Percentiles rank a stretch among this genome's conserved stretches.
These are phyloP conservation scores for Phasia obesa DNA, from an alignment of 2,888 invertebrate species.

Conservation along the genomic window DNA sequence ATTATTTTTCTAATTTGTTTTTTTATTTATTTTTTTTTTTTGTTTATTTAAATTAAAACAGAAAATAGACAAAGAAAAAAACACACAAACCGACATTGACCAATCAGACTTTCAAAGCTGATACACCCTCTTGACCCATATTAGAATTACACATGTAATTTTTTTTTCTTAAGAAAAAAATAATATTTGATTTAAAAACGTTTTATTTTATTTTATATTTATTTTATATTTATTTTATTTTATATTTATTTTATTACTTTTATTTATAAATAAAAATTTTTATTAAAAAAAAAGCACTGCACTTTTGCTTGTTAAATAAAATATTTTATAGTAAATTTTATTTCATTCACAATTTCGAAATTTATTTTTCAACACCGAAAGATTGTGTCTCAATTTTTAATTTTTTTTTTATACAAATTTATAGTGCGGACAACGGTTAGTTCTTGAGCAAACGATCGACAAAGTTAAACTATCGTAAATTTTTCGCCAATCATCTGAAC, in stretches of 20 bases:
- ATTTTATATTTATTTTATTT: too few species aligned
- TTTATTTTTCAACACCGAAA: constrained; percentile 14
- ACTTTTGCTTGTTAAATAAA: constrained; percentile 15
- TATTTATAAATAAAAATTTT: constrained; percentile 14
- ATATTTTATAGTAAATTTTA: not conserved
- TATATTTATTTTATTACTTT: too few species aligned
- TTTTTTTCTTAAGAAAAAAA: not conserved
- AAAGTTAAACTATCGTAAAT: constrained; percentile 78
- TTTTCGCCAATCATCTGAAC: constrained; percentile 35
- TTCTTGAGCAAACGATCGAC: constrained; percentile 80
- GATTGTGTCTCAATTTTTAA: constrained; percentile 17
- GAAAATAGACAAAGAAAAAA: not conserved
- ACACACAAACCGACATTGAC: not conserved
- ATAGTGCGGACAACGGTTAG: constrained; percentile 78
- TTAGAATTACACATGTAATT: not conserved
- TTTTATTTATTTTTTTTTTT: not conserved
- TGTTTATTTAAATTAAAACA: constrained; percentile 33
- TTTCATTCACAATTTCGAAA: constrained; percentile 16
- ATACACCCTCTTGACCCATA: constrained; percentile 25
- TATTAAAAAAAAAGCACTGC: not conserved
- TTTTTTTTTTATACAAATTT: constrained; percentile 40
- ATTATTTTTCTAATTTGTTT: too few species aligned
- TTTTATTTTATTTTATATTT: not conserved
- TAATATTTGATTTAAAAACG: not conserved
- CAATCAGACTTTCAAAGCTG: constrained; percentile 5